Conservation (phyloP, 2,113 vertebrate genomes). For the Cephalopholis sonnerati region DNA sequence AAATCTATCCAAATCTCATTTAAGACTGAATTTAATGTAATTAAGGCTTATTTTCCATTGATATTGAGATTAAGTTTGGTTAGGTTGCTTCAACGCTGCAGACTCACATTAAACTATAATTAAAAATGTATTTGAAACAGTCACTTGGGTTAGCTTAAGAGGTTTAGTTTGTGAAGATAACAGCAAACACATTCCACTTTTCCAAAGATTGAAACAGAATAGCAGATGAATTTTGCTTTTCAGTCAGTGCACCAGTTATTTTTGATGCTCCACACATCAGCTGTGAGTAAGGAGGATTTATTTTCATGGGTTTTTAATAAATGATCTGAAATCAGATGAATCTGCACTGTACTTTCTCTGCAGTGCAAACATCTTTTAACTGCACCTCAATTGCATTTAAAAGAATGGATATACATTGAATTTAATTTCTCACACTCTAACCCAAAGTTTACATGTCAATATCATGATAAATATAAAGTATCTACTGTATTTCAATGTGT, state of each 20-base stretch:
- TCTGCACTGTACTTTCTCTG: too few relatives aligned
- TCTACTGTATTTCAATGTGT: too few relatives aligned
- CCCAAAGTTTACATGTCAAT: background rate
- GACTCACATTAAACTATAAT: background rate
- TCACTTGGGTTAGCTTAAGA: background rate
- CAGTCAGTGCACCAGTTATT: background rate
- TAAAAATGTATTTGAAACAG: too few relatives aligned
- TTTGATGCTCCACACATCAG: background rate
- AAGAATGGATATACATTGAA: too few relatives aligned
- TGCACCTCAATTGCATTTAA: too few relatives aligned
- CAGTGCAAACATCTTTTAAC: too few relatives aligned
- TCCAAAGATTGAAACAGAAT: background rate
- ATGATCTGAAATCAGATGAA: background rate
- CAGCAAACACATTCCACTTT: background rate
- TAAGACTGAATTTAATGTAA: background rate
- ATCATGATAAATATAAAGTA: background rate
- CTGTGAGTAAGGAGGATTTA: background rate
- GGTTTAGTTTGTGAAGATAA: too few relatives aligned
- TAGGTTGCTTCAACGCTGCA: background rate
- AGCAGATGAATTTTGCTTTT: background rate
- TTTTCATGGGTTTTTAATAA: background rate
- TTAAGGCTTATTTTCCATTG: background rate
- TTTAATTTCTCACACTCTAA: too few relatives aligned
- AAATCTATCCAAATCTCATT: background rate
- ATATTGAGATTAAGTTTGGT: background rate